Conservation (phyloP, 2,113 vertebrate genomes). For the Coreoperca whiteheadi region DNA sequence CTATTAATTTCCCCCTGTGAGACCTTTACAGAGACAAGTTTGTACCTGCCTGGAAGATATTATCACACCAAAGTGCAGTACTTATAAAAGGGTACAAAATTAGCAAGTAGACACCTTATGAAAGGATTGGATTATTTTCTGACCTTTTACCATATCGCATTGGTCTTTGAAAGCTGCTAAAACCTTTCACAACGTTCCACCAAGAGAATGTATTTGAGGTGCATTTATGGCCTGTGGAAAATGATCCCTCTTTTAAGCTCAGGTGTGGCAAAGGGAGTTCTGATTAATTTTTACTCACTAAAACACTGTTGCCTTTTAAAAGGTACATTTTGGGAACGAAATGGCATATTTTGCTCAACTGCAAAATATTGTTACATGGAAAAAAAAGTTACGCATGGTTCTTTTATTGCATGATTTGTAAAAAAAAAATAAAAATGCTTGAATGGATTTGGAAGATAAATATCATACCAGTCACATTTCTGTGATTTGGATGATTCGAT, state of each 20-base stretch:
- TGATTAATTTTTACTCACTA: conserved; percentile 14
- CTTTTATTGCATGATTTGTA: conserved; percentile 11
- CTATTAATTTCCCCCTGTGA: conserved; percentile 36
- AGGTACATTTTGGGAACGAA: not conserved
- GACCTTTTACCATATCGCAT: conserved; percentile 59
- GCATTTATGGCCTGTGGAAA: conserved; percentile 46
- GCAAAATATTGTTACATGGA: not conserved
- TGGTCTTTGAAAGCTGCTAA: conserved; percentile 67
- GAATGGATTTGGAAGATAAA: conserved; percentile 37
- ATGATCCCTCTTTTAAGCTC: conserved; percentile 25
- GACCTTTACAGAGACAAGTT: conserved; percentile 38
- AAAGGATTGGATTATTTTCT: conserved; percentile 65
- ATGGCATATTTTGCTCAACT: not conserved
- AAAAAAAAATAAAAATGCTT: not conserved
- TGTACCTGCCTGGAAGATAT: conserved; percentile 40
- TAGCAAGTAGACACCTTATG: conserved; percentile 40
- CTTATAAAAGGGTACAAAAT: conserved; percentile 35
- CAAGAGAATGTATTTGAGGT: conserved; percentile 56
- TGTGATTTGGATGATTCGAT: conserved; percentile 29
- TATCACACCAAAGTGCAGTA: conserved; percentile 43
- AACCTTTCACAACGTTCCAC: conserved; percentile 48
- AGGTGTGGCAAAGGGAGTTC: conserved; percentile 14
- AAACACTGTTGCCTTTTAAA: not conserved
- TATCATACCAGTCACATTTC: conserved; percentile 11
- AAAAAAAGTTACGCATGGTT: not conserved